Conservation (phyloP, 2,113 vertebrate species). For the Centropus unirufus region DNA sequence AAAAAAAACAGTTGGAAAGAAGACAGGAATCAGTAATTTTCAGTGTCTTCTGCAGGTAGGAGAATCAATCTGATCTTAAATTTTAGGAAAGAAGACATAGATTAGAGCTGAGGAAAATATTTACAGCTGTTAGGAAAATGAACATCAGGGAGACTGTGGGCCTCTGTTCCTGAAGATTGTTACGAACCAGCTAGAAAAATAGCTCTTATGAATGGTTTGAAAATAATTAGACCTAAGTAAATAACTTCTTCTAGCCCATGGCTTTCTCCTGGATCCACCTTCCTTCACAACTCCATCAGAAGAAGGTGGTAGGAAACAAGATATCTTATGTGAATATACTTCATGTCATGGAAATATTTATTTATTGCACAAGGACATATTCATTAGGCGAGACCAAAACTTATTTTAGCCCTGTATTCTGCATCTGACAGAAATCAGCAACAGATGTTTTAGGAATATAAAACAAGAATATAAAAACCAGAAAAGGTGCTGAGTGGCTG, state of each 20-base stretch:
- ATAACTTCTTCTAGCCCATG: background rate
- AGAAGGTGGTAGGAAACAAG: background rate
- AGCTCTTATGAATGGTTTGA: background rate
- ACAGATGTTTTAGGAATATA: background rate
- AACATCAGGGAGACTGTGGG: fast-evolving
- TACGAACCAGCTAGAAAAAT: background rate
- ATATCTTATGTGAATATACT: background rate
- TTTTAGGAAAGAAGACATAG: background rate
- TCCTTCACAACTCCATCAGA: background rate
- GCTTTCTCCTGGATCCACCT: background rate
- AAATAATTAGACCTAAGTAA: background rate
- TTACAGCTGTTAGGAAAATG: background rate
- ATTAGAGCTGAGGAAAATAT: background rate
- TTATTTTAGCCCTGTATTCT: background rate
- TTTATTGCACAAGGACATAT: background rate
- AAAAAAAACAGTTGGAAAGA: background rate
- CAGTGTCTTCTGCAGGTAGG: background rate
- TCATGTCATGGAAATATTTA: background rate
- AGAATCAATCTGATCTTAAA: background rate
- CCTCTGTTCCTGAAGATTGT: background rate
- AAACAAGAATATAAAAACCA: background rate
- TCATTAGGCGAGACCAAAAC: background rate
- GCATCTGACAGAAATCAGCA: background rate
- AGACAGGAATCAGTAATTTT: background rate
- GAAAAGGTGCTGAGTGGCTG: background rate